Percentiles rank a stretch among this genome's conserved stretches.
phyloP scores from a whole-genome alignment of 2,113 vertebrate genomes.

The Hassar affinis region DNA sequence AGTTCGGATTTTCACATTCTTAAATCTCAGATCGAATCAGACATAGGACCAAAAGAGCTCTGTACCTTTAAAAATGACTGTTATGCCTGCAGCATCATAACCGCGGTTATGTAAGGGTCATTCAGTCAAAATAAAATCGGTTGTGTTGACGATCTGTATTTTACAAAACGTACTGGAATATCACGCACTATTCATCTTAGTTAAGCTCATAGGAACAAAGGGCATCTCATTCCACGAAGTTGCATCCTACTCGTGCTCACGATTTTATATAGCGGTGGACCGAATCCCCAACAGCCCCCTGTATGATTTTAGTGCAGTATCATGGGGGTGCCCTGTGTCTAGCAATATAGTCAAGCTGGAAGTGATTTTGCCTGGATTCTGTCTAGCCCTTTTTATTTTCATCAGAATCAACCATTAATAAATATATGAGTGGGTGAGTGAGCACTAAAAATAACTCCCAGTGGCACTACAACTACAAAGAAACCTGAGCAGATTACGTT shows the following conservation, averaged over 20 bases:
- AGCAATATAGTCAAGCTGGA: neutral
- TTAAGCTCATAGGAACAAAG: neutral
- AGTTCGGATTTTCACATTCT: conserved; percentile 11
- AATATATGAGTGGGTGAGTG: neutral
- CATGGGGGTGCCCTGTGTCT: neutral
- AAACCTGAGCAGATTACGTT: neutral
- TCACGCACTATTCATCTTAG: neutral
- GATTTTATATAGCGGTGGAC: conserved; percentile 2
- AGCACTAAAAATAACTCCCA: neutral
- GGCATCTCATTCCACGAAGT: conserved; percentile 17
- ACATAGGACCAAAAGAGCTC: conserved; percentile 32
- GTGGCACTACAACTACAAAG: neutral
- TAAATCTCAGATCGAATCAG: conserved; percentile 1
- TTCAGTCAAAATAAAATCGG: conserved; percentile 1
- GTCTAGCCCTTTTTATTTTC: neutral
- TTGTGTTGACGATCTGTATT: neutral
- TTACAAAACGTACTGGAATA: conserved; percentile 3
- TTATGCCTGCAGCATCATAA: conserved; percentile 24
- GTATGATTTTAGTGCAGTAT: conserved; percentile 19
- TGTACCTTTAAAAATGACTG: conserved; percentile 44
- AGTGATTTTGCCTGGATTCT: neutral
- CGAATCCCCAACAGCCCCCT: conserved; percentile 12
- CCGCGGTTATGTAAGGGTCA: conserved; percentile 11
- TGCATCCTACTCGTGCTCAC: neutral
- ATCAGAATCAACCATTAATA: neutral